Conservation (phyloP, 1,140 invertebrate genomes). For the Drosophila sproati region DNA sequence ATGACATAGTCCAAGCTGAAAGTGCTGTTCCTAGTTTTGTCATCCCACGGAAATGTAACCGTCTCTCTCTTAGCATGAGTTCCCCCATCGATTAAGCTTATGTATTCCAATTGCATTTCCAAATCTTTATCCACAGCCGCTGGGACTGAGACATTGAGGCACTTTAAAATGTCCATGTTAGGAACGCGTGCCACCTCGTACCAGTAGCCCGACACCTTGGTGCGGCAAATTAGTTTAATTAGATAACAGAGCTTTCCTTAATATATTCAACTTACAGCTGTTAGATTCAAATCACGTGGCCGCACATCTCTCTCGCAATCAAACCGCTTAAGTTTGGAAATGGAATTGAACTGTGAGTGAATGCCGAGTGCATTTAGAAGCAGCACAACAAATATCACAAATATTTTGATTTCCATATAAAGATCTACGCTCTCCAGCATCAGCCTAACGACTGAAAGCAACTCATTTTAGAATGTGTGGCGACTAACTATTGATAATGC, state of each 20-base stretch:
- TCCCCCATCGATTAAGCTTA: constrained; percentile 32
- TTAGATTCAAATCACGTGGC: constrained; percentile 14
- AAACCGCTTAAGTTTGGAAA: neutral
- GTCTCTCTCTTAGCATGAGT: constrained; percentile 17
- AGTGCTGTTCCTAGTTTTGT: constrained; percentile 25
- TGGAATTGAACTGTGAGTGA: neutral
- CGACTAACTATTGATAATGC: constrained; percentile 4
- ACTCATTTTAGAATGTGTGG: neutral
- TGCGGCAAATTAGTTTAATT: neutral
- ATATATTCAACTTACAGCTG: constrained; percentile 32
- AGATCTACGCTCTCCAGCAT: constrained; percentile 15
- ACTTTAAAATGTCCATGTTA: constrained; percentile 41
- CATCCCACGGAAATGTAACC: constrained; percentile 46
- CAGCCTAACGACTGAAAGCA: constrained; percentile 17
- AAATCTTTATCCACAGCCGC: constrained; percentile 6
- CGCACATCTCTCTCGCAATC: constrained; percentile 23
- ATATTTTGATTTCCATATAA: constrained; percentile 12
- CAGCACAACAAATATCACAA: constrained; percentile 1
- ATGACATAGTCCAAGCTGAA: constrained; percentile 37
- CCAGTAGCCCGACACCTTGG: constrained; percentile 53
- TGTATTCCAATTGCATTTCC: constrained; percentile 43
- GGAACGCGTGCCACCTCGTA: constrained; percentile 56
- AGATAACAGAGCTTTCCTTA: neutral
- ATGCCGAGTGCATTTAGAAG: neutral
- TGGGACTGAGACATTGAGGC: constrained; percentile 61